Percentiles rank a stretch among this genome's conserved stretches.
phyloP scores from a whole-genome alignment of 2,888 invertebrate genomes.

The Aphrophora alni region DNA sequence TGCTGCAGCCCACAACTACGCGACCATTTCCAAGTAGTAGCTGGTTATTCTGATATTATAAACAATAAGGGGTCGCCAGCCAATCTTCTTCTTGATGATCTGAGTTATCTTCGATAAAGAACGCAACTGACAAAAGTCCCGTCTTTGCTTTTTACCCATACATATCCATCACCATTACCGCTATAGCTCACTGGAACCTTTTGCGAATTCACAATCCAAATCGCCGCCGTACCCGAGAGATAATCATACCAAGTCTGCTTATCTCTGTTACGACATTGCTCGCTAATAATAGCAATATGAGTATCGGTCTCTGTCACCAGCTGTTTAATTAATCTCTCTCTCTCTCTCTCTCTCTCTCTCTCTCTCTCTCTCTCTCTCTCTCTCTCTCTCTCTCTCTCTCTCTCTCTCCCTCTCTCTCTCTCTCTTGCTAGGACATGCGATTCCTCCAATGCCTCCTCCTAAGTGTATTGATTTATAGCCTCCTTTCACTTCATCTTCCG shows the following conservation, averaged over 20 bases:
- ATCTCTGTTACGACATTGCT: constrained; percentile 42
- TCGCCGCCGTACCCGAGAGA: constrained; percentile 38
- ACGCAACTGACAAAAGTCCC: constrained; percentile 35
- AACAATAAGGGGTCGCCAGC: no score
- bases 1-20: no score
- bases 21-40: no score
- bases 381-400: not conserved
- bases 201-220: constrained; percentile 40
- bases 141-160: constrained; percentile 38
- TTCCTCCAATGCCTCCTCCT: no score
- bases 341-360: not conserved
- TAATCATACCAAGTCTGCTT: constrained; percentile 39
- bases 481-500: no score
- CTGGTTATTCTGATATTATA: no score
- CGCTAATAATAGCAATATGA: no score
- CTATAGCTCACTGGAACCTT: constrained; percentile 21
- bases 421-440: no score
- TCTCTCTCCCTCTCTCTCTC: not conserved
- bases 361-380: not conserved
- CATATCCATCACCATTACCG: constrained; percentile 33
- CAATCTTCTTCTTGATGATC: no score
- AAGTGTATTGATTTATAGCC: no score
- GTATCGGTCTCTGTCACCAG: constrained; percentile 24
- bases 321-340: constrained; percentile 38
- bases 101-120: no score